phyloP scores from a whole-genome alignment of 2,888 invertebrate species.

The Andrena dorsata region DNA sequence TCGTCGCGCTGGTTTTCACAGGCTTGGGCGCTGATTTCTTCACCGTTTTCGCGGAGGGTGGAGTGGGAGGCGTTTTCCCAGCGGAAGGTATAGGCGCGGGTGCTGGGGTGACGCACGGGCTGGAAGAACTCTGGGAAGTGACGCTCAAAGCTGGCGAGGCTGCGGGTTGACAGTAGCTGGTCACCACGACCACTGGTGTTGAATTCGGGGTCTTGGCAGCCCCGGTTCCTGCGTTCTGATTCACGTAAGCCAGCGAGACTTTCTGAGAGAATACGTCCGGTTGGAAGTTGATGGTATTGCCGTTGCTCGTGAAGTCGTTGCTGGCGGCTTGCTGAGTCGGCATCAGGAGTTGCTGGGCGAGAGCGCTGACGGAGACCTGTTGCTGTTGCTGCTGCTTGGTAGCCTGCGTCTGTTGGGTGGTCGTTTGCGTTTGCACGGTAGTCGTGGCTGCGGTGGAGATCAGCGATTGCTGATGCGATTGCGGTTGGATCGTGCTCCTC shows the following conservation, averaged over 20 bases:
- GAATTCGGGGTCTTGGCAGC: constrained; percentile 84
- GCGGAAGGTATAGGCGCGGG: constrained; percentile 85
- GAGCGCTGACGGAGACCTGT: constrained; percentile 73
- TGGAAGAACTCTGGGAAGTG: constrained; percentile 87
- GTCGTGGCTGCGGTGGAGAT: constrained; percentile 70
- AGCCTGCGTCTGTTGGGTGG: constrained; percentile 69
- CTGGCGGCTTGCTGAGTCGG: constrained; percentile 71
- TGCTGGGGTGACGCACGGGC: constrained; percentile 87
- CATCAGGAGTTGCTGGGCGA: constrained; percentile 81
- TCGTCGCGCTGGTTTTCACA: constrained; percentile 87
- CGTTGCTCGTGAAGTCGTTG: constrained; percentile 76
- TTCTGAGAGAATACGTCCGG: constrained; percentile 84
- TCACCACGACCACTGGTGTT: constrained; percentile 87
- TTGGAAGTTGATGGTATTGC: constrained; percentile 75
- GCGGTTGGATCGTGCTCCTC: constrained; percentile 89
- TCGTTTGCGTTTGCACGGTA: constrained; percentile 81
- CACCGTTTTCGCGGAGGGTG: constrained; percentile 80
- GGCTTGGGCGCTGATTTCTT: constrained; percentile 86
- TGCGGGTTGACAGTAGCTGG: constrained; percentile 86
- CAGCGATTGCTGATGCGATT: constrained; percentile 75
- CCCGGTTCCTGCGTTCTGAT: constrained; percentile 80
- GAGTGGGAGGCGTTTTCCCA: constrained; percentile 85
- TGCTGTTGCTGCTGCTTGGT: constrained; percentile 49
- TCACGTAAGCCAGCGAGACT: constrained; percentile 87
- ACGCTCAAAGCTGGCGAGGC: constrained; percentile 87